phyloP scores from a whole-genome alignment of 2,797 vertebrate genomes.

The Eidolon dupreanum region DNA sequence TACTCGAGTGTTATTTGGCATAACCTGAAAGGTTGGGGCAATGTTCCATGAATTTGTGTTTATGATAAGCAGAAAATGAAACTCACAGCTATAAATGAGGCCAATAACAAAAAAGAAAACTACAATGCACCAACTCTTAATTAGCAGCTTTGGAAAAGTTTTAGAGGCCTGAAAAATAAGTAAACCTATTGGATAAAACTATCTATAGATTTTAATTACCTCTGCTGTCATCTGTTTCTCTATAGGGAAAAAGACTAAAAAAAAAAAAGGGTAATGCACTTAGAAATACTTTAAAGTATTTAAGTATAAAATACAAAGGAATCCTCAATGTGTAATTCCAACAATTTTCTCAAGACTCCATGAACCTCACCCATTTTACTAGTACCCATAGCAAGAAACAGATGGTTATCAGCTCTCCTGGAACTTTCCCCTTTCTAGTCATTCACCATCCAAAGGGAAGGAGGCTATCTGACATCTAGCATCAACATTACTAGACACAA shows the following conservation, averaged over 20 bases:
- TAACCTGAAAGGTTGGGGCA: background rate
- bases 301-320: background rate
- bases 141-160: background rate
- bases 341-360: background rate
- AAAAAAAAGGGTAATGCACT: background rate
- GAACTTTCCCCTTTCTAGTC: background rate
- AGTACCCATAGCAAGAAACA: background rate
- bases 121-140: background rate
- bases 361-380: background rate
- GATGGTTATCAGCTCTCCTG: background rate
- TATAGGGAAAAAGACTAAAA: background rate
- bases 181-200: background rate
- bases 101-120: background rate
- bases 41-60: background rate
- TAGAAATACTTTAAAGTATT: slow-evolving; percentile 4
- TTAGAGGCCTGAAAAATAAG: background rate
- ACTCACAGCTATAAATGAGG: background rate
- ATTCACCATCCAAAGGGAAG: background rate
- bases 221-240: background rate
- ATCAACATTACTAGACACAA: slow-evolving; percentile 55
- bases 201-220: background rate
- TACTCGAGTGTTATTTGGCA: background rate
- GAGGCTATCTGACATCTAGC: slow-evolving; percentile 36
- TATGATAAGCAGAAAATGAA: slow-evolving; percentile 33
- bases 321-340: background rate